Percentiles rank a stretch among this genome's conserved stretches.
Evolutionary conservation across 2,888 invertebrate species (phyloP).

Genomic region (Zelleria hepariella): DNA sequence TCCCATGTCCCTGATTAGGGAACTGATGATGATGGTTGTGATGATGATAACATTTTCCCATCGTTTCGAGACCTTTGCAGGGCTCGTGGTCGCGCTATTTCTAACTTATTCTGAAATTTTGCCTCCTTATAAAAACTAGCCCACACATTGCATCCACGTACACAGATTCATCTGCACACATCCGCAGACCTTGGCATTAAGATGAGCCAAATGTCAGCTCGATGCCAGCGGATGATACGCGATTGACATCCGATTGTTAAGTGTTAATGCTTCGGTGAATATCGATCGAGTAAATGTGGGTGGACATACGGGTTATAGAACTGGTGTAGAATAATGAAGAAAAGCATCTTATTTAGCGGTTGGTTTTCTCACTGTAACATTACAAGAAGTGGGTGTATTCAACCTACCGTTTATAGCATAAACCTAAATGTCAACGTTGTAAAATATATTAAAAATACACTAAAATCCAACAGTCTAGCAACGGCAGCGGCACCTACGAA

Average conservation of each 20-base stretch:
- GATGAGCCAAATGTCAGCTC: slow-evolving; percentile 36
- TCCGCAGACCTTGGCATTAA: slow-evolving; percentile 59
- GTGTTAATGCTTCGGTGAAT: slow-evolving; percentile 40
- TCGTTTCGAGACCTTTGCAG: too few species aligned
- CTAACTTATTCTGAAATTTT: too few species aligned
- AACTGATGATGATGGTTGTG: too few species aligned
- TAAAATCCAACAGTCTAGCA: too few species aligned
- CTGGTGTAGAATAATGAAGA: neutral
- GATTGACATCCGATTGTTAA: slow-evolving; percentile 31
- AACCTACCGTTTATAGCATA: neutral
- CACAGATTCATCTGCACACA: slow-evolving; percentile 51
- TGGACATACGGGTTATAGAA: neutral
- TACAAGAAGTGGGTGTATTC: neutral
- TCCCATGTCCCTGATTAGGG: too few species aligned
- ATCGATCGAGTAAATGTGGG: slow-evolving; percentile 23
- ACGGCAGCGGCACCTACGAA: too few species aligned
- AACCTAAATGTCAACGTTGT: too few species aligned
- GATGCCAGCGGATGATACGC: slow-evolving; percentile 58
- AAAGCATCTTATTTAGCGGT: neutral
- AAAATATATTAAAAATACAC: too few species aligned
- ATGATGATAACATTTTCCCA: too few species aligned
- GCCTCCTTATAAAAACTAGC: neutral
- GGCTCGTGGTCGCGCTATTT: too few species aligned
- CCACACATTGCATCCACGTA: neutral
- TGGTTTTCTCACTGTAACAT: neutral